Conservation (phyloP, 2,797 vertebrate genomes). For the Sebastes taczanowskii region DNA sequence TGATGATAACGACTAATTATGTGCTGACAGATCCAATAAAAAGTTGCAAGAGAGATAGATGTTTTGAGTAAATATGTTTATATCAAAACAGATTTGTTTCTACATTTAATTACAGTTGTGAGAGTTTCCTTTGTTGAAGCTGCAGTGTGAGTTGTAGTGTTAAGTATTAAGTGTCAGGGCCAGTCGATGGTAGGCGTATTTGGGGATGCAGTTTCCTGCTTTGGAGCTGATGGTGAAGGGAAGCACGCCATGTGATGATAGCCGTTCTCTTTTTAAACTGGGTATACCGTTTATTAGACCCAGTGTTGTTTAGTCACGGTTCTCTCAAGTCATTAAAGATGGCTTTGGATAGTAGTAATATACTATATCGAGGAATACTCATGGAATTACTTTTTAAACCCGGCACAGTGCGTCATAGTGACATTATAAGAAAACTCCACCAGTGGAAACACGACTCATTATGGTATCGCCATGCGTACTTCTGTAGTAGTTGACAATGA, state of each 20-base stretch:
- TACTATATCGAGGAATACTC: neutral
- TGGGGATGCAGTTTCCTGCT: conserved; percentile 70
- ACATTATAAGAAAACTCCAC: neutral
- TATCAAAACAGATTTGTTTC: neutral
- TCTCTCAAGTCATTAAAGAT: neutral
- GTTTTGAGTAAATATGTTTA: neutral
- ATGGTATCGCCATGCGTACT: neutral
- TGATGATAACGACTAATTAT: neutral
- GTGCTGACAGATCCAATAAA: neutral
- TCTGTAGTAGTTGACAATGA: neutral
- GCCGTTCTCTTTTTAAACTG: conserved; percentile 27
- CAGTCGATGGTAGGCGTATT: conserved; percentile 60
- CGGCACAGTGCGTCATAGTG: neutral
- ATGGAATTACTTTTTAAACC: too few relatives aligned
- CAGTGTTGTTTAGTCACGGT: conserved; percentile 18
- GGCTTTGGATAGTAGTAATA: neutral
- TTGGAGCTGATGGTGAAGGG: conserved; percentile 48
- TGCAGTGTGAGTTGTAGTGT: neutral
- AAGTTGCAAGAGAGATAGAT: neutral
- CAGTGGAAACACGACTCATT: neutral
- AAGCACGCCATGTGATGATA: conserved; percentile 52
- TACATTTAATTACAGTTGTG: neutral
- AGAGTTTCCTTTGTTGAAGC: neutral
- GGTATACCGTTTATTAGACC: conserved; percentile 3
- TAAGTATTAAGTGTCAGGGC: conserved; percentile 3